Base-by-base conservation (phyloP, 2,888 invertebrate genomes). In the Lissonota sp. region DNA sequence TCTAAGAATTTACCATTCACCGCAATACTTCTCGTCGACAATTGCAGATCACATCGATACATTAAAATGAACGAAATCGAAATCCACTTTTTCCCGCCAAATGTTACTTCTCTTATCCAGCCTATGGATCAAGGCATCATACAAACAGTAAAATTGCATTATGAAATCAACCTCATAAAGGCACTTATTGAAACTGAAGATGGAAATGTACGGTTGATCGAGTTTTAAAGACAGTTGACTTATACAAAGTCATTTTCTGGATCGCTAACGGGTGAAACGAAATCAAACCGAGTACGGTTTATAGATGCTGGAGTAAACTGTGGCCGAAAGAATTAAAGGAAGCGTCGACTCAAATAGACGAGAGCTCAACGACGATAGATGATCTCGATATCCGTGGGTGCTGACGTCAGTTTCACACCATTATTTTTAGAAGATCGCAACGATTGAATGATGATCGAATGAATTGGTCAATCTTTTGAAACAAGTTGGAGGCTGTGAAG, bases 51-150 rank as follows among this genome's bases (percentile, higher is more conserved):
- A 63, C 83, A 85, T 78, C 79, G 84, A 79, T 46, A 69, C 74
- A 6, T 82, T 7, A 74, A 57, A 75, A 69, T 82, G 26, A 51
- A 67, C 6, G 82, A 83, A 66, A 84, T 88, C 57, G 82, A 86
- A 72, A 51, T 88, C 5, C 76, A 75, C 7, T 89, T 88, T 84
- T 80, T 89, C 10, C 87, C 88, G 8, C 84, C 86, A 55, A 87
- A 88, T 78, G 80, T 80, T 10, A 86, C 87, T 14, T 81, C 84
- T 14, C 39, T 76, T 4, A 79, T 82, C 16, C 77, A 80, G 42
- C 78, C 82, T 14, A 39, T 71, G 46, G 78, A 82, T 55, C 82
- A 83, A 62, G 84, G 75, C 3, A 82, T 82, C 6, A 69, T 82
- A n/a, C 26, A 78, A 72, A 46, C 71, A 0, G 40, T 76, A 0